Conservation (phyloP, 1,140 invertebrate species). For the Pectinophora gossypiella region DNA sequence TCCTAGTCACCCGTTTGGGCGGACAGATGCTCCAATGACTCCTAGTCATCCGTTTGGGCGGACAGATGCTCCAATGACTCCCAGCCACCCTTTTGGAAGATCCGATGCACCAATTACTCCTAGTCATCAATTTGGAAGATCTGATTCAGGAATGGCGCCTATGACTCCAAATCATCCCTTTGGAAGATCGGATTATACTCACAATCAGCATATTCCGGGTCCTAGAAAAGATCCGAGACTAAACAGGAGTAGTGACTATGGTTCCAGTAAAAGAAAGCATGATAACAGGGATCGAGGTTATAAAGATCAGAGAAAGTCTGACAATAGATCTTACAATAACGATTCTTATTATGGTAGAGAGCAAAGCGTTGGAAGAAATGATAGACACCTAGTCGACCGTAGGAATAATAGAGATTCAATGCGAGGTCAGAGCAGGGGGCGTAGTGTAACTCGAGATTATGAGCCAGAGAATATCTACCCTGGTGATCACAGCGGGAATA, state of each 20-base stretch:
- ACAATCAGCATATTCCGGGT: slow-evolving; percentile 36
- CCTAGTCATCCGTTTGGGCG: slow-evolving; percentile 34
- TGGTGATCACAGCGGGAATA: slow-evolving; percentile 14
- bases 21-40: slow-evolving; percentile 22
- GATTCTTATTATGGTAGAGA: slow-evolving; percentile 23
- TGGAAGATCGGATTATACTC: slow-evolving; percentile 33
- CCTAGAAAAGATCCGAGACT: slow-evolving; percentile 42
- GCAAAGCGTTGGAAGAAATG: slow-evolving; percentile 31
- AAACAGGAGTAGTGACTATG: slow-evolving; percentile 38
- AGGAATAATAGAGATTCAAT: slow-evolving; percentile 20
- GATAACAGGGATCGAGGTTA: slow-evolving; percentile 28
- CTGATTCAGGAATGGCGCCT: slow-evolving; percentile 28
- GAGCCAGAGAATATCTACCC: slow-evolving; percentile 23
- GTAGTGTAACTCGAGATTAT: slow-evolving; percentile 26
- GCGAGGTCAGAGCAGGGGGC: slow-evolving; percentile 29
- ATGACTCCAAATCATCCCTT: slow-evolving; percentile 38
- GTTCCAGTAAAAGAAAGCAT: slow-evolving; percentile 4
- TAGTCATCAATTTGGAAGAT: slow-evolving; percentile 28
- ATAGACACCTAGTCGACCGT: slow-evolving; percentile 27
- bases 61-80: slow-evolving; percentile 21
- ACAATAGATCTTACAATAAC: slow-evolving; percentile 14
- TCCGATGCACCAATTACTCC: slow-evolving; percentile 25
- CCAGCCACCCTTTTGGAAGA: slow-evolving; percentile 24
- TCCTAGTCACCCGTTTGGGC: slow-evolving; percentile 24
- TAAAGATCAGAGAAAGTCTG: slow-evolving; percentile 24